phyloP scores from a whole-genome alignment of 2,888 invertebrate genomes.

The Cheilosia variabilis region DNA sequence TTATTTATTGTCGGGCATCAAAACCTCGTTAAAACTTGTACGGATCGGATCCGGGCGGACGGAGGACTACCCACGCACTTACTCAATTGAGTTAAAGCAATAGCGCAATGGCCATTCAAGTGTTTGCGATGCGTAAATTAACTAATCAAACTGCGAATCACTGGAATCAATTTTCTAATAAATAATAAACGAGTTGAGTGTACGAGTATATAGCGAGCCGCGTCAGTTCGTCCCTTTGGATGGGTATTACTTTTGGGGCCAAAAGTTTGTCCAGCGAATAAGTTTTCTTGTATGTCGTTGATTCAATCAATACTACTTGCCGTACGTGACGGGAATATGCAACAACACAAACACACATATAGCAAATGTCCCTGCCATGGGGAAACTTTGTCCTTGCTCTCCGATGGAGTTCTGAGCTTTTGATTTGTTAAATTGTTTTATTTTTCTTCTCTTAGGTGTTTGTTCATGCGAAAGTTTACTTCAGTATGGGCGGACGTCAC shows the following conservation, averaged over 20 bases:
- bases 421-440: constrained; percentile 43
- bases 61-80: constrained; percentile 12
- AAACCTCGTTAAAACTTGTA: constrained; percentile 73
- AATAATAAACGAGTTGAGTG: constrained; percentile 60
- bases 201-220: neutral
- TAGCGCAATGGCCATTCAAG: constrained; percentile 66
- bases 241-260: constrained; percentile 30
- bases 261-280: constrained; percentile 47
- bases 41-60: constrained; percentile 1
- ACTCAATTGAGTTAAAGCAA: constrained; percentile 70
- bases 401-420: neutral
- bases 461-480: constrained; percentile 90
- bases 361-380: too few species aligned
- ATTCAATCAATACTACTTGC: constrained; percentile 70
- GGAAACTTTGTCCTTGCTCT: constrained; percentile 59
- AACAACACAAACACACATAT: neutral
- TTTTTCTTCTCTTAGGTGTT: constrained; percentile 86
- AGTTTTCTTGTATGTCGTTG: constrained; percentile 68
- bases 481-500: constrained; percentile 89
- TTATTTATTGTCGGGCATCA: constrained; percentile 75
- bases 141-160: constrained; percentile 75
- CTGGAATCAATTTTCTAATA: constrained; percentile 75
- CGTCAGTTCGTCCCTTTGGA: too few species aligned
- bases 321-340: constrained; percentile 65
- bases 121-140: constrained; percentile 73